Percentiles rank a stretch among this genome's conserved stretches.
Conservation (phyloP, 2,888 invertebrate genomes). For the Ochropleura leucogaster region DNA sequence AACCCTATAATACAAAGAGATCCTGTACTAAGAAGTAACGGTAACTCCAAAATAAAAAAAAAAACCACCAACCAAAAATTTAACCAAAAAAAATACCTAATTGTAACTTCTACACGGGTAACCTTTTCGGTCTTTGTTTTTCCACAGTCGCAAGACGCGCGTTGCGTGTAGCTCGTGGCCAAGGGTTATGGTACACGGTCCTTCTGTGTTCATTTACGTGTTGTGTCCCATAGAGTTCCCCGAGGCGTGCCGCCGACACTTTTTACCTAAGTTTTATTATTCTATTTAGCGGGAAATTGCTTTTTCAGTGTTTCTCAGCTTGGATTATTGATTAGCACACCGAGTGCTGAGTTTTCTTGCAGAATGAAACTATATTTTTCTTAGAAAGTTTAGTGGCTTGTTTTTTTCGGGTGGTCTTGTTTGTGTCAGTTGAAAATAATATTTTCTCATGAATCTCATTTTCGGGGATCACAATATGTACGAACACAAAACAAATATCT, state of each 20-base stretch:
- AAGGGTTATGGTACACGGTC: background rate
- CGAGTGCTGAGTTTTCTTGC: conserved; percentile 31
- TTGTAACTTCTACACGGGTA: background rate
- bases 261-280: conserved; percentile 64
- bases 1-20: background rate
- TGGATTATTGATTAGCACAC: conserved; percentile 56
- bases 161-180: background rate
- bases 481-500: background rate
- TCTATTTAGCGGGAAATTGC: conserved; percentile 63
- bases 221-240: conserved; percentile 31
- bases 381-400: background rate
- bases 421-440: background rate
- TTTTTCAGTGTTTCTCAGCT: conserved; percentile 57
- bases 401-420: background rate
- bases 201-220: conserved; percentile 11
- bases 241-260: conserved; percentile 57
- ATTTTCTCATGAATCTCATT: background rate
- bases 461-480: background rate
- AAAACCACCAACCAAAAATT: background rate
- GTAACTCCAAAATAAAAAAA: background rate
- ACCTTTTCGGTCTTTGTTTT: background rate
- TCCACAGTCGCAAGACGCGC: background rate
- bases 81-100: background rate
- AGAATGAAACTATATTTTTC: conserved; percentile 37
- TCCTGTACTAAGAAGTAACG: background rate